These are phyloP conservation scores for Eupithecia insigniata DNA, from an alignment of 2,888 invertebrate species.

Conservation along the genomic window DNA sequence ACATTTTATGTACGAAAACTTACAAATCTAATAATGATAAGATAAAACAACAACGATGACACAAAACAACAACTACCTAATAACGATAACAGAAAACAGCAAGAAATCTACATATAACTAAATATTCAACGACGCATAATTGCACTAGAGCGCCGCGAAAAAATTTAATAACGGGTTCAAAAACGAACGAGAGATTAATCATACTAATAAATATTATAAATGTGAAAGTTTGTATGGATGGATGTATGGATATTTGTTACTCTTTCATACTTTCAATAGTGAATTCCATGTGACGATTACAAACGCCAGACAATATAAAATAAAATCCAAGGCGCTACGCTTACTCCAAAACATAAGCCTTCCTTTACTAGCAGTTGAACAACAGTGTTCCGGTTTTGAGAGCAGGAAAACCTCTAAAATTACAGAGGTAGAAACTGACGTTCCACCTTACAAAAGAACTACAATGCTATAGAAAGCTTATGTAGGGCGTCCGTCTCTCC, in stretches of 20 bases:
- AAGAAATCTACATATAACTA: no score
- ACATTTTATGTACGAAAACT: neutral
- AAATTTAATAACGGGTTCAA: no score
- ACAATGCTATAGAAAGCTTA: constrained; percentile 24
- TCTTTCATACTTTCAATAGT: no score
- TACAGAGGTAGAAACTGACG: constrained; percentile 30
- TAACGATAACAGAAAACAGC: neutral
- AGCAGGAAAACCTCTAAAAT: constrained; percentile 30
- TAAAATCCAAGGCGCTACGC: neutral
- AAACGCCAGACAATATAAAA: neutral
- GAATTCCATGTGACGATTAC: neutral
- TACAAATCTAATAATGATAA: neutral
- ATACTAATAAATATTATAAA: no score
- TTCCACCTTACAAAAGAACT: constrained; percentile 28
- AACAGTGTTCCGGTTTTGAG: constrained; percentile 28
- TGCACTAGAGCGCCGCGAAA: no score
- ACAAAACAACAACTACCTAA: no score
- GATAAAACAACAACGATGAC: no score
- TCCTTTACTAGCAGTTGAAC: constrained; percentile 22
- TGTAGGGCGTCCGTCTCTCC: neutral
- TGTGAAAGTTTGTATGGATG: no score
- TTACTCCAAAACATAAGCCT: constrained; percentile 9
- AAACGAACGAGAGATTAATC: no score
- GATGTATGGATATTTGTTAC: no score
- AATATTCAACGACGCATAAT: no score